Percentiles rank a stretch among this genome's conserved stretches.
These are phyloP conservation scores for Netelia virgata DNA, from an alignment of 2,888 invertebrate species.

Conservation along the genomic window DNA sequence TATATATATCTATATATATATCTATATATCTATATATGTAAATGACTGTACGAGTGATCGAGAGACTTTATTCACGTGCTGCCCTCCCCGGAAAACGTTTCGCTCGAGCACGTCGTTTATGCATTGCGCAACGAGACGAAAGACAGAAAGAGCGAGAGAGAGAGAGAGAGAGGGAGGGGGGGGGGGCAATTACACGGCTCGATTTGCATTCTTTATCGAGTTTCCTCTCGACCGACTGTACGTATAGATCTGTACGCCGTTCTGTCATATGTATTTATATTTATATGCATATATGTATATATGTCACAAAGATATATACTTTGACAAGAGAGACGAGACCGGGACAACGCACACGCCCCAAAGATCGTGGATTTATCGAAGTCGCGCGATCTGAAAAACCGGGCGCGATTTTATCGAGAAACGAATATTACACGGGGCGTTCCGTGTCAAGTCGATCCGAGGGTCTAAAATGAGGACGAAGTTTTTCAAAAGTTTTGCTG, in stretches of 20 bases:
- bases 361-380: conserved; percentile 53
- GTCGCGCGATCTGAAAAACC: conserved; percentile 44
- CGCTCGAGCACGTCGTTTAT: conserved; percentile 66
- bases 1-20: conserved; percentile 14
- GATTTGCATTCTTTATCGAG: conserved; percentile 68
- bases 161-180: conserved; percentile 16
- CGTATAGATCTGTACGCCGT: background rate
- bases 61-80: conserved; percentile 64
- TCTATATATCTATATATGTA: conserved; percentile 10
- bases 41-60: conserved; percentile 35
- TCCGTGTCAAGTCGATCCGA: background rate
- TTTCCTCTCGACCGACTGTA: conserved; percentile 52
- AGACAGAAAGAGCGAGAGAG: conserved; percentile 44
- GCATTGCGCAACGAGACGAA: conserved; percentile 65
- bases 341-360: conserved; percentile 37
- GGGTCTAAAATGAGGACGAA: too few relatives aligned
- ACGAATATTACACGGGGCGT: conserved; percentile 16
- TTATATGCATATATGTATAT: conserved; percentile 1
- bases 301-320: conserved; percentile 13
- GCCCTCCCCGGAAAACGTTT: conserved; percentile 61
- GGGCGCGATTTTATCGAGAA: conserved; percentile 55
- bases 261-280: conserved; percentile 1
- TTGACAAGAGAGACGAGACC: conserved; percentile 28
- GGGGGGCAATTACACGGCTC: conserved; percentile 65
- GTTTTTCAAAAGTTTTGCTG: too few relatives aligned